These are phyloP conservation scores for Poeciliopsis prolifica DNA, from an alignment of 2,113 vertebrate genomes.

Conservation along the genomic window DNA sequence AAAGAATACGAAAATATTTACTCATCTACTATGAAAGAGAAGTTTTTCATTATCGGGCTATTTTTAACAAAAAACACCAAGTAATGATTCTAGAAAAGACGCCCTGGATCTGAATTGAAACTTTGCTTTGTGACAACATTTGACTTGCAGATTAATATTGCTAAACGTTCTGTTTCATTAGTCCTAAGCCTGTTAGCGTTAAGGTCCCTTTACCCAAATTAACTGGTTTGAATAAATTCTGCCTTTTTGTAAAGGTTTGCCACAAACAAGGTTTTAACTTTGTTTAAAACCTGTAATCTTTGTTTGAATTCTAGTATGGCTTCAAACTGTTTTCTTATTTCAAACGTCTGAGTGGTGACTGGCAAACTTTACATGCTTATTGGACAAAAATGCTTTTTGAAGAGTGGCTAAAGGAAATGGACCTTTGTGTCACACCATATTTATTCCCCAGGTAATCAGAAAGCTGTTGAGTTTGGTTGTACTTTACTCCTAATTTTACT, in stretches of 20 bases:
- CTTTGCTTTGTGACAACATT: too few species aligned
- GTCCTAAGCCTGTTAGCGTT: background rate
- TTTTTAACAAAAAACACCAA: background rate
- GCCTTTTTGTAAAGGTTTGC: too few species aligned
- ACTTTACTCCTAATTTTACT: too few species aligned
- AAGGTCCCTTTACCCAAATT: background rate
- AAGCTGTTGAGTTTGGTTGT: background rate
- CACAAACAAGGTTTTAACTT: too few species aligned
- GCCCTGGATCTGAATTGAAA: background rate
- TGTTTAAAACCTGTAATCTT: too few species aligned
- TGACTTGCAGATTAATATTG: too few species aligned
- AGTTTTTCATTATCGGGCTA: background rate
- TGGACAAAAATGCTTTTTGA: background rate
- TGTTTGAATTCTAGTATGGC: too few species aligned
- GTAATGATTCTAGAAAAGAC: background rate
- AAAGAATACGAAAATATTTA: slow-evolving; percentile 44
- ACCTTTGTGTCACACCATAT: background rate
- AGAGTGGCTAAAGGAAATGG: background rate
- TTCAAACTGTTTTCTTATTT: too few species aligned
- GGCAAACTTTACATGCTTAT: too few species aligned
- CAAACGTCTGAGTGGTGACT: too few species aligned
- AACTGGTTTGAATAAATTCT: too few species aligned
- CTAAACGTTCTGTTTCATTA: too few species aligned
- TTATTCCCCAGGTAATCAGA: background rate
- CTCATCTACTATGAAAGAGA: background rate